These are phyloP conservation scores for Tor tambroides DNA, from an alignment of 2,113 vertebrate species.

Conservation along the genomic window DNA sequence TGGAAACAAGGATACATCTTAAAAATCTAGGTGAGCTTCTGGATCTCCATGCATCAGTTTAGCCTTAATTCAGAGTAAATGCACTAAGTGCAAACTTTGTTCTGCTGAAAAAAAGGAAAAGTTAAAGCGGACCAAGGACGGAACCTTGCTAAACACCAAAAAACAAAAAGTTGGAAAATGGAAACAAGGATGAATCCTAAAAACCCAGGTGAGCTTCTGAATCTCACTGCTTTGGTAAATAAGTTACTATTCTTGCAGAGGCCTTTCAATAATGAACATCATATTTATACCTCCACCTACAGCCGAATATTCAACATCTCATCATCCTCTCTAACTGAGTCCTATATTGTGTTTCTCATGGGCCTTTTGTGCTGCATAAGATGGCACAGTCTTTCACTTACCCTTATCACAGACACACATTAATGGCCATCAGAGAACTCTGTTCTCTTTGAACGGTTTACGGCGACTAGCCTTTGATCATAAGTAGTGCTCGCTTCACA, in stretches of 20 bases:
- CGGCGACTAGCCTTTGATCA: slow-evolving; percentile 61
- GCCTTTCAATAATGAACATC: slow-evolving; percentile 41
- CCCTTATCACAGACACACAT: slow-evolving; percentile 58
- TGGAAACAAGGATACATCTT: not conserved
- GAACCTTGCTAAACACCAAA: not conserved
- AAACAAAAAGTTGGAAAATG: not conserved
- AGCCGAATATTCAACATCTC: slow-evolving; percentile 53
- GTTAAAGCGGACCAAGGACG: not conserved
- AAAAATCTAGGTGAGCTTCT: slow-evolving; percentile 1
- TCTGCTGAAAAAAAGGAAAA: not conserved
- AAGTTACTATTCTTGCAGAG: slow-evolving; percentile 43
- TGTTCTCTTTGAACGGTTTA: slow-evolving; percentile 62
- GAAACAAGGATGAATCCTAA: not conserved
- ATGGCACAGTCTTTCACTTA: slow-evolving; percentile 60
- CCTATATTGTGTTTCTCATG: slow-evolving; percentile 53
- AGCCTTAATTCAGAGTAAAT: not conserved
- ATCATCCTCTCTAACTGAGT: slow-evolving; percentile 51
- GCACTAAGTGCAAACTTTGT: too few relatives aligned
- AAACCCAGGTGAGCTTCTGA: slow-evolving; percentile 13
- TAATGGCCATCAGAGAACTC: slow-evolving; percentile 60
- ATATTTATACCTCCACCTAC: slow-evolving; percentile 52
- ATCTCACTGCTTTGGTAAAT: slow-evolving; percentile 25
- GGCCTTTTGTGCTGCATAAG: slow-evolving; percentile 57
- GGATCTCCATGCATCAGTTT: not conserved
- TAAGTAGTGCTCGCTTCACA: slow-evolving; percentile 59